Percentiles rank a stretch among this genome's conserved stretches.
These are phyloP conservation scores for Ectemnius continuus DNA, from an alignment of 2,888 invertebrate species.

Conservation along the genomic window DNA sequence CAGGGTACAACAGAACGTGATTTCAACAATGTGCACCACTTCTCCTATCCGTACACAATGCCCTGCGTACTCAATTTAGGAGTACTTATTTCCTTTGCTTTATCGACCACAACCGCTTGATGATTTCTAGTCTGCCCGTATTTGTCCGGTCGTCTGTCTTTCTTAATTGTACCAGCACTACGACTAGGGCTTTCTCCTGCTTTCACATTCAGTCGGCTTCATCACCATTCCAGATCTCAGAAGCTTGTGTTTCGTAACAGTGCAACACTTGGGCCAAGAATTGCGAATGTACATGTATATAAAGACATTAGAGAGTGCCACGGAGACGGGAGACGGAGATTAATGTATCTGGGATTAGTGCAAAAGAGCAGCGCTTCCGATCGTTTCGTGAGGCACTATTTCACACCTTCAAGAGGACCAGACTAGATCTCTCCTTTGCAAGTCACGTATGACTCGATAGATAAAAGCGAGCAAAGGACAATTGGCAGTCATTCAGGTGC, in stretches of 20 bases:
- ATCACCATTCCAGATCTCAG: background rate
- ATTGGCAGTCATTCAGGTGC: slow-evolving; percentile 66
- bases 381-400: slow-evolving; percentile 8
- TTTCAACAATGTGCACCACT: slow-evolving; percentile 15
- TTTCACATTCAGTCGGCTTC: background rate
- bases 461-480: background rate
- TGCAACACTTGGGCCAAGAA: no score
- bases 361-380: background rate
- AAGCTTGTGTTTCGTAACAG: no score
- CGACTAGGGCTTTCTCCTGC: background rate
- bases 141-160: background rate
- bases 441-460: slow-evolving; percentile 13
- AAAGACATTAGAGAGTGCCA: slow-evolving; percentile 29
- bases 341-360: no score
- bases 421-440: background rate
- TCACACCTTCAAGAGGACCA: no score
- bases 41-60: no score
- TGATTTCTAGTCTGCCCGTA: no score
- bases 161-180: background rate
- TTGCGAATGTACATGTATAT: no score
- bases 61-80: no score
- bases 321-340: slow-evolving; percentile 4
- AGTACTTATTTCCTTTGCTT: no score
- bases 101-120: no score
- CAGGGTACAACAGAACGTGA: slow-evolving; percentile 68